Percentiles rank a stretch among this genome's conserved stretches.
Evolutionary conservation across 2,888 invertebrate species (phyloP).

Genomic region (Macrophya annulata): DNA sequence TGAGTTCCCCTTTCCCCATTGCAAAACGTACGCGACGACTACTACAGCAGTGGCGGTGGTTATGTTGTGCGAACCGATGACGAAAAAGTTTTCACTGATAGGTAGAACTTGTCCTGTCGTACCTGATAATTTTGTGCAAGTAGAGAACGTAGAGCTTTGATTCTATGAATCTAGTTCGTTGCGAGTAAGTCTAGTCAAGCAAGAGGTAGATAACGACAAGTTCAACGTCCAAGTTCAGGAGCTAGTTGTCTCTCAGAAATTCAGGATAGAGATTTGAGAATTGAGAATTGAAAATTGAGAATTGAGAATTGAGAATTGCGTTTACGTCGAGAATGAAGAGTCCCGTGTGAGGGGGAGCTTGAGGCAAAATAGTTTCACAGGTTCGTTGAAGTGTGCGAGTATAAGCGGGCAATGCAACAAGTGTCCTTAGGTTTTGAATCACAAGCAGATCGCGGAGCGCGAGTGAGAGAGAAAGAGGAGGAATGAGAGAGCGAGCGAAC

Average conservation of each 20-base stretch:
- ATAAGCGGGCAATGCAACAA: constrained; percentile 78
- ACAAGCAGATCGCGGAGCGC: constrained; percentile 77
- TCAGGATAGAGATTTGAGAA: neutral
- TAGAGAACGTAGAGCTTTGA: neutral
- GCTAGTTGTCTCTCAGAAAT: neutral
- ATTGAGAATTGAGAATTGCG: constrained; percentile 28
- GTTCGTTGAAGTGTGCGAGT: constrained; percentile 63
- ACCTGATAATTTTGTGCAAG: neutral
- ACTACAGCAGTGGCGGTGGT: neutral
- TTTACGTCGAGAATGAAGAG: constrained; percentile 21
- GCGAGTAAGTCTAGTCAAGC: constrained; percentile 25
- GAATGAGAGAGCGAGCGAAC: constrained; percentile 62
- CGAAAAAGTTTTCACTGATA: constrained; percentile 33
- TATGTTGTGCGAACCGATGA: neutral
- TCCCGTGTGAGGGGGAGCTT: constrained; percentile 43
- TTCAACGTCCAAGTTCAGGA: constrained; percentile 50
- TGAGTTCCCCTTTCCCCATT: constrained; percentile 17
- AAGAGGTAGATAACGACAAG: constrained; percentile 37
- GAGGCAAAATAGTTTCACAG: constrained; percentile 54
- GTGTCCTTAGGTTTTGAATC: constrained; percentile 80
- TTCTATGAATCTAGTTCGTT: neutral
- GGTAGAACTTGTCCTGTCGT: constrained; percentile 26
- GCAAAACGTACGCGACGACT: too few species aligned
- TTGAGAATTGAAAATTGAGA: constrained; percentile 3
- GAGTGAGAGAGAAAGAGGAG: constrained; percentile 66